Base-by-base conservation (phyloP, 2,113 vertebrate species). In the Bucco capensis region DNA sequence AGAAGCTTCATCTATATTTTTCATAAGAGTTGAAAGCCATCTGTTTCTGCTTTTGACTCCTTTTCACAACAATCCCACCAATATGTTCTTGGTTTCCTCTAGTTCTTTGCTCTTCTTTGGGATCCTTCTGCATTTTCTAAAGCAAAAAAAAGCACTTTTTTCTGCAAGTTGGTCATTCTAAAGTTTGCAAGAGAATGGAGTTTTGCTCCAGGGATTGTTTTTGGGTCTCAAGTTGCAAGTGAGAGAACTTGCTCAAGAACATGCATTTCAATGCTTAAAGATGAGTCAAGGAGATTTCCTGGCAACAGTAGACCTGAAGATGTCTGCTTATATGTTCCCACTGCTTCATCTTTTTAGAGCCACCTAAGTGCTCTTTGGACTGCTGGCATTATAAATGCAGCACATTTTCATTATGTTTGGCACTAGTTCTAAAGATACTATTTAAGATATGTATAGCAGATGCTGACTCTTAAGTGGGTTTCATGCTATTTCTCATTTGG, bases 391-490 rank as follows among this genome's bases (percentile, higher is more conserved):
- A 81, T 74, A 50, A n/a, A 61, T 89, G 92, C 89, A 90, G 77
- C 81, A 75, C 49, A 51, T 86, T 78, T 93, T 84, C 0, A 24
- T 90, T 96, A 90, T 82, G 5, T 84, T 88, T 95, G 91, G 89
- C 77, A 42, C 24, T 47, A 6, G 11, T 93, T 95, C 70, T 92
- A 77, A 83, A 75, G 65, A 64, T 81, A 42, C 2, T 56, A 16
- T 81, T 21, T 71, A 72, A 92, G 89, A 90, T 79, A 89, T 82
- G 42, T 83, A 1, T 62, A 62, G 79, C 51, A 78, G 44, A 83
- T 90, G 74, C 65, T 90, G 77, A 84, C 61, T 94, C 73, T 94
- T 37, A 75, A 61, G 86, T 89, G 81, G 70, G 57, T 92, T 90
- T 92, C 7, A 30, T 67, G 23, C 86, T 89, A 82, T 90, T 94